phyloP scores from a whole-genome alignment of 2,797 vertebrate species.

The Anas georgica region DNA sequence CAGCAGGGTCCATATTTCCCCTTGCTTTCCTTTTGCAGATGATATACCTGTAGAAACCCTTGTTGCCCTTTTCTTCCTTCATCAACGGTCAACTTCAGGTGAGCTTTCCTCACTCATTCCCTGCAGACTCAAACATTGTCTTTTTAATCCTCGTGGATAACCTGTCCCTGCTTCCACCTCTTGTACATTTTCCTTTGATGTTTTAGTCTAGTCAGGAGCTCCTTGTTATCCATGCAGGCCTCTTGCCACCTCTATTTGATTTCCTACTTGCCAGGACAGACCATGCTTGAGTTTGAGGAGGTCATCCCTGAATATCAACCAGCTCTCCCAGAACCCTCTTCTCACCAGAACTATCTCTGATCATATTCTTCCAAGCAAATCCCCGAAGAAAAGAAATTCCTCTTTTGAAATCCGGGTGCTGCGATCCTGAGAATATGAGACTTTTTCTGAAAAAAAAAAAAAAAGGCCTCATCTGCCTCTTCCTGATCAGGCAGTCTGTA shows the following conservation, averaged over 20 bases:
- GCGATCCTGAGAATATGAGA: not conserved
- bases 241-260: not conserved
- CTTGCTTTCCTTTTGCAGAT: not conserved
- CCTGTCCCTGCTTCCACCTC: not conserved
- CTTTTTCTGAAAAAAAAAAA: not conserved
- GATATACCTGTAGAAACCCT: not conserved
- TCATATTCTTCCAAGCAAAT: not conserved
- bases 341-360: not conserved
- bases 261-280: not conserved
- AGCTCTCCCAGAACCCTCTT: not conserved
- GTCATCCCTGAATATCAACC: not conserved
- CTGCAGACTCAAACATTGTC: not conserved
- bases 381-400: accelerated
- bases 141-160: not conserved
- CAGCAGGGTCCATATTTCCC: not conserved
- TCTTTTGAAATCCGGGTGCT: not conserved
- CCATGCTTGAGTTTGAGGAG: not conserved
- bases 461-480: not conserved
- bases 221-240: not conserved
- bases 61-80: not conserved
- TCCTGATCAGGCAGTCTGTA: not conserved
- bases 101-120: not conserved
- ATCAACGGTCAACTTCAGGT: not conserved
- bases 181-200: not conserved
- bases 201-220: not conserved